A percentile compares a stretch with the other conserved stretches of the same genome.
Evolutionary conservation across 2,888 invertebrate species (phyloP).

Genomic region (Ferrisia virgata): DNA sequence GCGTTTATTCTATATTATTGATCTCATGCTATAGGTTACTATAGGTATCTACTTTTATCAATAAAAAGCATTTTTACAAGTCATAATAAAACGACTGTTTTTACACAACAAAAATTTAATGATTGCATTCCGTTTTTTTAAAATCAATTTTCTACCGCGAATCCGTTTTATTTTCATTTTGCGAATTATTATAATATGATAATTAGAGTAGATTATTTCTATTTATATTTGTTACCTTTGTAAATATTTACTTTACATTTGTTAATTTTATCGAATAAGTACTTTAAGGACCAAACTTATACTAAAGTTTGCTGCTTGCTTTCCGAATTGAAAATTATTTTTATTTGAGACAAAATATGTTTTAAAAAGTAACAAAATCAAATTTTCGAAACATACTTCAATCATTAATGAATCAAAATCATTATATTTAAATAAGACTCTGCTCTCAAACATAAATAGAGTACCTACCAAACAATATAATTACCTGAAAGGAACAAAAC

Average conservation of each 20-base stretch:
- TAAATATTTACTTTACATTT: conserved; percentile 18
- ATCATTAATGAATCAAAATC: not conserved
- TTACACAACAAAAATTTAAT: not conserved
- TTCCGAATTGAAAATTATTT: not conserved
- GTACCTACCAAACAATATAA: no score
- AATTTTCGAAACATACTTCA: not conserved
- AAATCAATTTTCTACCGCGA: conserved; percentile 16
- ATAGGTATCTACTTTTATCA: not conserved
- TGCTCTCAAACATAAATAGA: no score
- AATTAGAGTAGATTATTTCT: conserved; percentile 2
- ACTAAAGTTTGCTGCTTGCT: not conserved
- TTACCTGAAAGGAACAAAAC: no score
- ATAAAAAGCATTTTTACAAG: not conserved
- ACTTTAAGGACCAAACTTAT: conserved; percentile 16
- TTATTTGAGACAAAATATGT: conserved; percentile 1
- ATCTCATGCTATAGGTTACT: not conserved
- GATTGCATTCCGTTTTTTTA: conserved; percentile 3
- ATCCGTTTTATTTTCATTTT: conserved; percentile 31
- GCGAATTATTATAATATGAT: not conserved
- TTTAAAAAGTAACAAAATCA: not conserved
- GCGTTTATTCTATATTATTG: not conserved
- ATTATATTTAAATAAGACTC: no score
- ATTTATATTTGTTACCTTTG: conserved; percentile 19
- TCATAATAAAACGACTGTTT: not conserved
- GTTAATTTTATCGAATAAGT: conserved; percentile 25